Evolutionary conservation across 2,113 vertebrate species (phyloP), one percentile per base, ranked within the genome.

Genomic region (Himantopus leucocephalus): DNA sequence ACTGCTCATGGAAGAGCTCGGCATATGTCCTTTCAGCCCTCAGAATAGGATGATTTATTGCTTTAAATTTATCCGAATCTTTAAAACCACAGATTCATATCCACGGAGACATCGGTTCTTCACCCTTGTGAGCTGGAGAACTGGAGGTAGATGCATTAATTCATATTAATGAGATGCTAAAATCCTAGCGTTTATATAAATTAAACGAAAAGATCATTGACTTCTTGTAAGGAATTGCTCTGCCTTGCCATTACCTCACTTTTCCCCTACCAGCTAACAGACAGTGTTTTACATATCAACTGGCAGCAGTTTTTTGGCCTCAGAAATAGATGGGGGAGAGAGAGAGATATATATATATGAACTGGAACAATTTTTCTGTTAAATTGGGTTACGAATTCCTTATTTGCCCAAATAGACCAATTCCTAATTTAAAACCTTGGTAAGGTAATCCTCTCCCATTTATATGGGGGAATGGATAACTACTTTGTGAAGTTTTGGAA

Each of bases 41-140:
- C 17, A n/a, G 81, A 92, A 91, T 10, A 55, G 43, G 27, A 34
- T 83, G 84, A 94, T 74, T 96, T 92, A 81, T 95, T 91, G 70
- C 73, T 75, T 89, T 53, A 91, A 67, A 78, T 92, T 87, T 85
- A 47, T 91, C 63, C 71, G 62, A 72, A 41, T 94, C 74, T 85
- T 89, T 94, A 94, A 92, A 89, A 64, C 14, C 26, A 62, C n/a
- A 58, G 45, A 45, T 91, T 94, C 55, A 20, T 53, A 72, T 91
- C 55, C 58, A 45, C 88, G 66, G 24, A 82, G n/a, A 29, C 10
- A 26, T 62, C 75, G 56, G 19, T 59, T 75, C 41, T 85, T 94
- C 37, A 21, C 89, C 70, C 43, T 45, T 77, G 35, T 94, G 68
- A 88, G 52, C 10, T 59, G 67, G 24, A 63, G 32, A 87, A n/a